Evolutionary conservation across 2,797 vertebrate genomes (phyloP), one percentile per base, ranked within the genome.

Genomic region (Pagetopsis macropterus): DNA sequence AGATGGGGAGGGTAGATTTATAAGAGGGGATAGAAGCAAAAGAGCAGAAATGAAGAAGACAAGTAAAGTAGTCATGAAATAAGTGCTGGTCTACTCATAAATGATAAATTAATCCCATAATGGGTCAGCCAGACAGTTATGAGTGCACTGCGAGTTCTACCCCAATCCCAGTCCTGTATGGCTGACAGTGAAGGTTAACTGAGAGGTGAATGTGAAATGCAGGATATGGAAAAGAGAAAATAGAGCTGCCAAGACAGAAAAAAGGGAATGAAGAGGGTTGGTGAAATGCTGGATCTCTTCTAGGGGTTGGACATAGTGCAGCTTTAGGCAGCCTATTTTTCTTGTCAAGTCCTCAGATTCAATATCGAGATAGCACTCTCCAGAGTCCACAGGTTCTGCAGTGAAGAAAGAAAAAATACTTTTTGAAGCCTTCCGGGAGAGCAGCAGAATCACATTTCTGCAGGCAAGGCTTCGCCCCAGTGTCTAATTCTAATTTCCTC

Each of bases 401-500:
- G 77, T 77, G 70, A 61, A 58, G 13, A 64, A 70, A 74, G 79
- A 78, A 83, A 46, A 83, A 72, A 72, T 62, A 50, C 44, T 21
- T 65, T 72, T 73, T 62, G 68, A 75, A 72, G 63, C 65, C 63
- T 56, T 75, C 27, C 27, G 71, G 57, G 83, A 84, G 62, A 75
- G 71, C 59, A 71, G 58, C 49, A 1, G 52, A 70, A 84, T 89
- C 71, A 37, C 61, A 79, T 81, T 87, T 84, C 83, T 86, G 33
- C 68, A 58, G 75, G 71, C 60, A 71, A n/a, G 70, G 45, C 50
- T 78, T 72, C 70, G 57, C 51, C 56, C 31, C 13, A 75, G 59
- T 69, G 78, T 83, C 78, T 87, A 85, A 87, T 88, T 84, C 78
- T 87, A 85, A 87, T 88, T 83, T 89, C 82, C 81, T 81, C 70